Evolutionary conservation across 2,113 vertebrate genomes (phyloP).

Genomic region (Nothobranchius kuhntae): DNA sequence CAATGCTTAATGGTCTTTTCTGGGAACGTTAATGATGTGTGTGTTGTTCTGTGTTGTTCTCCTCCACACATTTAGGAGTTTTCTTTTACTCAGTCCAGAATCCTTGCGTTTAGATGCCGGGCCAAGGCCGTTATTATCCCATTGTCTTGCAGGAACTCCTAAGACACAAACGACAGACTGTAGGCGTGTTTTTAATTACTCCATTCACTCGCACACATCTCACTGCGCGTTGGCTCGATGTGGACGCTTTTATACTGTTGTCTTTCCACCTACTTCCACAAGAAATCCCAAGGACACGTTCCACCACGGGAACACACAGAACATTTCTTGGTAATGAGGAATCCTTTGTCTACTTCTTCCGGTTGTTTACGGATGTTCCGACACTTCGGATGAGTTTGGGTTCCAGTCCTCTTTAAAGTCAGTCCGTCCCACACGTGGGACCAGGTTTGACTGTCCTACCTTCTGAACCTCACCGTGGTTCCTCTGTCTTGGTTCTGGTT

Average conservation of each 20-base stretch:
- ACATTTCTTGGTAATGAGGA: constrained; percentile 47
- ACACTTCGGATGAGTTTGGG: constrained; percentile 7
- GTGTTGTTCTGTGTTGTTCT: constrained; percentile 21
- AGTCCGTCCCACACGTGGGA: neutral
- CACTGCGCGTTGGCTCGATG: constrained; percentile 14
- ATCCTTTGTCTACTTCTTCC: constrained; percentile 30
- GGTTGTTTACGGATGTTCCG: constrained; percentile 28
- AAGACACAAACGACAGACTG: constrained; percentile 23
- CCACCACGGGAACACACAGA: constrained; percentile 41
- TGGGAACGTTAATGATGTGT: constrained; percentile 49
- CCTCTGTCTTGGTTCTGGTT: constrained; percentile 2
- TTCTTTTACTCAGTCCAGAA: constrained; percentile 19
- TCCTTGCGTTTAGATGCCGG: constrained; percentile 12
- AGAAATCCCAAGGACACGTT: constrained; percentile 37
- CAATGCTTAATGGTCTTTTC: constrained; percentile 50
- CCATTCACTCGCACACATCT: constrained; percentile 16
- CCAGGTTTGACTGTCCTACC: constrained; percentile 1
- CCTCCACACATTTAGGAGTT: constrained; percentile 42
- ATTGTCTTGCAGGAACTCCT: constrained; percentile 22
- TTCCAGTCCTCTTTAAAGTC: constrained; percentile 35
- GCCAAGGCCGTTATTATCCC: constrained; percentile 32
- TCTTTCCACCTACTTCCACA: constrained; percentile 33
- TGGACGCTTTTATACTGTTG: constrained; percentile 17
- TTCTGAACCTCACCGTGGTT: constrained; percentile 7
- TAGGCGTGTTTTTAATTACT: constrained; percentile 62